Evolutionary conservation across 2,888 invertebrate species (phyloP), one percentile per base, ranked within the genome.

Genomic region (Polymixis lichenea): DNA sequence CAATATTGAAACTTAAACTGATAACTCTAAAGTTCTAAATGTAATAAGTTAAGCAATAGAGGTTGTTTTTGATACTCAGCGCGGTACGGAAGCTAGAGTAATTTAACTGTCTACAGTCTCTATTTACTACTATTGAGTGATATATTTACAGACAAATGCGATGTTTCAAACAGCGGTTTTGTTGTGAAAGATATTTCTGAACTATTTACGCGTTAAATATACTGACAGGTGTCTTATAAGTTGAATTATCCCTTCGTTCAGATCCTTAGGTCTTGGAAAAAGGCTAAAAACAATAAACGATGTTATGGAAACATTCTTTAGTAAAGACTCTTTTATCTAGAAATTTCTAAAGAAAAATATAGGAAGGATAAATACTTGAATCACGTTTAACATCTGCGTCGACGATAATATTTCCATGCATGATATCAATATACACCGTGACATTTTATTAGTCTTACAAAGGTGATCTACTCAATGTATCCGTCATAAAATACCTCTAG

Each of bases 131-230:
- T 91, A 90, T 89, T 92, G 92, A 94, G 92, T 94, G 94, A 94
- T 94, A 93, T 94, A 95, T 93, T 92, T 91, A 90, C 91, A 90
- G 91, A 93, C 91, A 93, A 94, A 93, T 92, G 93, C 91, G 92
- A 92, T 91, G 91, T 89, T 91, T 89, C 87, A 88, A 91, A 91
- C 89, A 88, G 86, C 81, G 85, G 88, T 90, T 90, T 87, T 83
- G 78, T 84, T 80, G 74, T 82, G 83, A 74, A 87, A 83, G 86
- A 87, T 87, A 90, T 89, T 89, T 89, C 79, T 86, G 76, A 84
- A 87, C 84, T 83, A 88, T 89, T 89, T 89, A 89, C 85, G 78
- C 83, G 84, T 89, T 86, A 85, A 79, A 74, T 72, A 78, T 55
- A 74, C 68, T 80, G 87, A 87, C 88, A 87, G 70, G 67, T 62